These are phyloP conservation scores for Glaucopsyche alexis DNA, from an alignment of 2,888 invertebrate genomes.

Conservation along the genomic window DNA sequence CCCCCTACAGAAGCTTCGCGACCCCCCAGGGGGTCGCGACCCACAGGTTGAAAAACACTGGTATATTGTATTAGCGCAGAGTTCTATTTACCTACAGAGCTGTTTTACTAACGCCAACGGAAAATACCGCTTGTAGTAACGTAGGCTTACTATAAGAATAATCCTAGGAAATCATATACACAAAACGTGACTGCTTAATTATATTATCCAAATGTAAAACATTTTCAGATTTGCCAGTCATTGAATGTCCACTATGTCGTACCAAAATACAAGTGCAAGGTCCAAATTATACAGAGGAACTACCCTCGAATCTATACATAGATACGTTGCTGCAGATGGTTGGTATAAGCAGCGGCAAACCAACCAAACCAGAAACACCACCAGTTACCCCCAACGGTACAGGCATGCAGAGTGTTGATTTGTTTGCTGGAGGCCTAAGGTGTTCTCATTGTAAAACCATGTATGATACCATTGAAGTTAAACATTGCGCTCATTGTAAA, in stretches of 20 bases:
- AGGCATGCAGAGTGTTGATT: constrained; percentile 53
- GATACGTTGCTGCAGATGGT: constrained; percentile 80
- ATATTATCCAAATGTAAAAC: not conserved
- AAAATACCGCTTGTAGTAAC: no score
- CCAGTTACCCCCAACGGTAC: constrained; percentile 45
- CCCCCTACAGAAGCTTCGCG: no score
- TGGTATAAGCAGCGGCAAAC: constrained; percentile 47
- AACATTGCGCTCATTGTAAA: constrained; percentile 80
- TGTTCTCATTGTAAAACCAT: constrained; percentile 63
- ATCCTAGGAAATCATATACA: no score
- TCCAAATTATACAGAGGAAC: constrained; percentile 69
- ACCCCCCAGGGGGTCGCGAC: no score
- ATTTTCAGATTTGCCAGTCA: constrained; percentile 57
- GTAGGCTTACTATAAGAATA: no score
- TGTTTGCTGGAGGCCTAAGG: constrained; percentile 58
- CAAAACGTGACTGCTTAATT: no score
- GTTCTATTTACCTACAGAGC: no score
- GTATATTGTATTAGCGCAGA: no score
- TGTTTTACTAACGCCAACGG: no score
- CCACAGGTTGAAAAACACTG: no score
- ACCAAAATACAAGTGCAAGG: constrained; percentile 69
- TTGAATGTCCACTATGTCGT: constrained; percentile 82
- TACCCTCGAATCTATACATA: constrained; percentile 85
- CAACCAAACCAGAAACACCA: constrained; percentile 46
- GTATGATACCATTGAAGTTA: constrained; percentile 56